Evolutionary conservation across 2,888 invertebrate species (phyloP).

Genomic region (Melinopterus prodromus): DNA sequence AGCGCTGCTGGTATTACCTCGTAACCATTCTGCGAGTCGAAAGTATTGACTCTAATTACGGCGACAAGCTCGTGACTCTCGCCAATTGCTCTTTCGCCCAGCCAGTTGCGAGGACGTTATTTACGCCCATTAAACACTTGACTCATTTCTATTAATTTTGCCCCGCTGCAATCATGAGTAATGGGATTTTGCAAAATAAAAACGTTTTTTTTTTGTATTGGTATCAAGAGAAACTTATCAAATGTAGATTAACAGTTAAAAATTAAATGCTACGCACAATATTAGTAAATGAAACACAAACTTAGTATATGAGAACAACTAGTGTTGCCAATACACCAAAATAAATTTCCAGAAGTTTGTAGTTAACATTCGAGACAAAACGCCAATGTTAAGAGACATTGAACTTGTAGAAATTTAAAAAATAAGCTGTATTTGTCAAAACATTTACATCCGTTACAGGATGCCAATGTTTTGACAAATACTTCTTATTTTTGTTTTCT

Average conservation of each 20-base stretch:
- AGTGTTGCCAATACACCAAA: no score
- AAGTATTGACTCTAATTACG: constrained; percentile 4
- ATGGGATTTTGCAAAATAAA: background rate
- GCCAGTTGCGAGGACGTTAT: constrained; percentile 4
- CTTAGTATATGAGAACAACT: no score
- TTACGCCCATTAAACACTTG: background rate
- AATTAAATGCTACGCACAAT: background rate
- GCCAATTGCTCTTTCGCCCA: background rate
- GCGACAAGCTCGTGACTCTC: background rate
- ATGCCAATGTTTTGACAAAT: no score
- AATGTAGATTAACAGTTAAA: background rate
- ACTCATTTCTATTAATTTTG: background rate
- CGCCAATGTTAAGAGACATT: no score
- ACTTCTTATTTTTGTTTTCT: no score
- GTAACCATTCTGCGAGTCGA: background rate
- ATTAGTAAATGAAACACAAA: no score
- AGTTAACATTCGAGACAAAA: no score
- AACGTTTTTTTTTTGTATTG: background rate
- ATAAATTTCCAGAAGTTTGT: no score
- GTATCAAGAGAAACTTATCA: background rate
- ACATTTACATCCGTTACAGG: no score
- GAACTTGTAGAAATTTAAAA: no score
- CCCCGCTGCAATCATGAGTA: background rate
- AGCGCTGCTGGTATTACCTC: background rate
- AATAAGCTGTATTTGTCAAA: no score